Evolutionary conservation across 2,888 invertebrate species (phyloP), one percentile per base, ranked within the genome.

Genomic region (Lysandra coridon): DNA sequence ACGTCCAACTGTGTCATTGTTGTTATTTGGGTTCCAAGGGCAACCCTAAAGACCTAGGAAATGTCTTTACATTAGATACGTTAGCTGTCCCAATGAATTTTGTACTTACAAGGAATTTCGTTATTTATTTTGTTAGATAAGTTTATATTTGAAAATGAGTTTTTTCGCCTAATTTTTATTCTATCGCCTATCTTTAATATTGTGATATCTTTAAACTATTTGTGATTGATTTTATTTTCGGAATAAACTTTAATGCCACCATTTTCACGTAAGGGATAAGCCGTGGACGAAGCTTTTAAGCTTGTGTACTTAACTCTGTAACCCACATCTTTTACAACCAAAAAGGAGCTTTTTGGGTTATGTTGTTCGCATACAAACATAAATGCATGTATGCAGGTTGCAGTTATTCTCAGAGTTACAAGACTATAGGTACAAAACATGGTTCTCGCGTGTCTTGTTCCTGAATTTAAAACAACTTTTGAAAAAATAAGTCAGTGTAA

Each of bases 31-130:
- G 14, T 69, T 69, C 33, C 69, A 69, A 69, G 14, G 33, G 33
- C 37, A 37, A 14, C 69, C 33, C 33, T 33, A 14, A 69, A 69
- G 33, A 69, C 69, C 14, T 37, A 69, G 4, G 69, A 69, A 69
- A 69, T 69, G 69, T 69, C n/a, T n/a, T n/a, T n/a, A n/a, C n/a
- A n/a, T n/a, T n/a, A 69, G 69, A 69, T 69, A 4, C 17, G 33
- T 69, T 10, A 33, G 5, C 33, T 69, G 30, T 64, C 30, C 23
- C 23, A 1, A 64, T 3, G 23, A 62, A 62, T 62, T 62, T 7
- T 23, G 3, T 60, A 60, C 6, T 3, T 49, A 49, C 10, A 49
- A 49, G 49, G 10, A 49, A 49, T 49, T 49, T 12, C 10, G 49
- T 49, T 10, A 2, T 2, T 44, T 44, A 44, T 10, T 44, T 44